Percentiles rank a stretch among this genome's conserved stretches.
Conservation (phyloP, 2,797 vertebrate species). For the Macropodus opercularis region DNA sequence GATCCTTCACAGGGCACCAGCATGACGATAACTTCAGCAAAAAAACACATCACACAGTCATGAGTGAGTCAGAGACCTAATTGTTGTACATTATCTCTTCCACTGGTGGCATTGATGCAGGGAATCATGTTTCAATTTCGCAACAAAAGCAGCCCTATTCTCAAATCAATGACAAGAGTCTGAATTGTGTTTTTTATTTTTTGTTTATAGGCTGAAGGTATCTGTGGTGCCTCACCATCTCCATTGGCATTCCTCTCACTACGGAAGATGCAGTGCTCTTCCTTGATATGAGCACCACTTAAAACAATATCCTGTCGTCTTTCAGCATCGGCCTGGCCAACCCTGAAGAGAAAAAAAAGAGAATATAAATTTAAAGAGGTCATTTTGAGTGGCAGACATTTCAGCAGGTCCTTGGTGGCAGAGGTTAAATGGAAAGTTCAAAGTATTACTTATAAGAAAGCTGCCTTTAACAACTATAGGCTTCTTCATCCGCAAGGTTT, state of each 20-base stretch:
- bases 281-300: constrained; percentile 96
- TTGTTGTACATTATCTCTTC: not conserved
- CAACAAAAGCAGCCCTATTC: constrained; percentile 18
- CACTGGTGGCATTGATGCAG: not conserved
- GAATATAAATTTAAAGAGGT: too few species aligned
- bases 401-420: constrained; percentile 9
- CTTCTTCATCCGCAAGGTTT: constrained; percentile 12
- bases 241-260: constrained; percentile 92
- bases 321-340: constrained; percentile 95
- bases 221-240: constrained; percentile 84
- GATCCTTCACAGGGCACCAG: constrained; percentile 95
- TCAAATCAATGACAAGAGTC: too few species aligned
- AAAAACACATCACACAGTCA: constrained; percentile 38
- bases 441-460: constrained; percentile 13
- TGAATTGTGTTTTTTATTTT: too few species aligned
- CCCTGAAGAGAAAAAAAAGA: constrained; percentile 88
- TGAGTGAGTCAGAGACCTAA: constrained; percentile 20
- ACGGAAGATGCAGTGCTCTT: constrained; percentile 96
- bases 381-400: constrained; percentile 49
- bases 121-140: not conserved
- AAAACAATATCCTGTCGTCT: constrained; percentile 96
- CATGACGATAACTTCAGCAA: constrained; percentile 89
- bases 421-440: constrained; percentile 17
- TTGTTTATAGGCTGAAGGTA: too few species aligned
- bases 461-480: constrained; percentile 9